Base-by-base conservation (phyloP, 2,113 vertebrate genomes). In the Chaenogobius annularis region DNA sequence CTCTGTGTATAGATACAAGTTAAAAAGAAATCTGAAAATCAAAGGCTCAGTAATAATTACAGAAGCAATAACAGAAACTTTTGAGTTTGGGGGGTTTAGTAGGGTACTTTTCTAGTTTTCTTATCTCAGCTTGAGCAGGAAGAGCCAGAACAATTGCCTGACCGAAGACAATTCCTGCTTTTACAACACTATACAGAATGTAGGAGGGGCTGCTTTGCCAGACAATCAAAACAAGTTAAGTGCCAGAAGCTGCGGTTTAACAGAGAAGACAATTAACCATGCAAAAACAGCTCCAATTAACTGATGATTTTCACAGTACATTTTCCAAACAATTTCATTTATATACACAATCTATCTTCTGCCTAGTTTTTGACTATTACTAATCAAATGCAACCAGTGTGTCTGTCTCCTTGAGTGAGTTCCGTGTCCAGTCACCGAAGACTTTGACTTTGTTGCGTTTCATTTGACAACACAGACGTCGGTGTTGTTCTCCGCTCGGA, bases 381-480 rank as follows among this genome's bases (percentile, higher is more conserved):
- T 23, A 58, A 58, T 13, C 10, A 59, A 59, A 26, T 31, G n/a
- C 37, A 19, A 20, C 8, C 50, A 46, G 61, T 66, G 46, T 10
- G 46, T 58, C 74, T 12, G 23, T 35, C 47, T 50, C 19, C 47
- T 48, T 48, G 35, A 35, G 62, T 37, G 73, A 83, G 61, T 73
- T 81, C 23, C 62, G 1, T 0, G 47, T 48, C 37, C 37, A 40
- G 37, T 40, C 37, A 40, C 37, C 1, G 3, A 31, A 31, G 26
- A 31, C 26, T 31, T 31, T 43, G 56, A 79, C 61, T 4, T 40
- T 23, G 44, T 56, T 65, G 55, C 52, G 54, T 50, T 35, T 56
- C 55, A 72, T 77, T 61, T 65, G 81, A 78, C 75, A 72, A 6
- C 47, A 13, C 19, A 1, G 47, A 63, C 40, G 54, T 72, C 54